Evolutionary conservation across 2,888 invertebrate genomes (phyloP).

Genomic region (Troides helena): DNA sequence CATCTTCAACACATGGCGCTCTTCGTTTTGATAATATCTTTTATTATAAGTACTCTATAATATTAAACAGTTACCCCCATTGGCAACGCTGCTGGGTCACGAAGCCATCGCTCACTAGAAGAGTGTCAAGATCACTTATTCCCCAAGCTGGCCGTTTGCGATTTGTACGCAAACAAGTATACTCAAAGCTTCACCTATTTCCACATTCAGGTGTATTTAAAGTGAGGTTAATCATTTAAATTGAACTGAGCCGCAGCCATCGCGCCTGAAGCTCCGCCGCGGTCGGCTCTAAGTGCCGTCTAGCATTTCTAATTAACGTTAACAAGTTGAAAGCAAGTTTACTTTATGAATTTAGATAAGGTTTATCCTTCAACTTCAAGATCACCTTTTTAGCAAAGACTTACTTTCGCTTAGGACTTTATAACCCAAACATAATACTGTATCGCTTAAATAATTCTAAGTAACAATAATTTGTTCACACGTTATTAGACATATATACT

Average conservation of each 20-base stretch:
- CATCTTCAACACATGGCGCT: too few relatives aligned
- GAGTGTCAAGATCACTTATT: too few relatives aligned
- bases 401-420: background rate
- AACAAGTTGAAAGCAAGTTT: constrained; percentile 31
- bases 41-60: too few relatives aligned
- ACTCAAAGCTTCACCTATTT: constrained; percentile 3
- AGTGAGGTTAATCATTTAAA: constrained; percentile 35
- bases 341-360: constrained; percentile 22
- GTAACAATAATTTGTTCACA: background rate
- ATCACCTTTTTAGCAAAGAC: background rate
- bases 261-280: constrained; percentile 41
- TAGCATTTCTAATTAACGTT: constrained; percentile 46
- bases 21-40: too few relatives aligned
- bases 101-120: too few relatives aligned
- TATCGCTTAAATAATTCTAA: background rate
- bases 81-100: too few relatives aligned
- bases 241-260: constrained; percentile 30
- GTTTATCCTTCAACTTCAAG: constrained; percentile 2
- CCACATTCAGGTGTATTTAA: constrained; percentile 12
- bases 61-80: too few relatives aligned
- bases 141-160: too few relatives aligned
- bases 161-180: background rate
- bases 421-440: background rate
- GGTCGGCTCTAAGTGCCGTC: constrained; percentile 44
- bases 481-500: background rate